Evolutionary conservation across 2,888 invertebrate genomes (phyloP), one percentile per base, ranked within the genome.

Genomic region (Hydrotaea diabolus): DNA sequence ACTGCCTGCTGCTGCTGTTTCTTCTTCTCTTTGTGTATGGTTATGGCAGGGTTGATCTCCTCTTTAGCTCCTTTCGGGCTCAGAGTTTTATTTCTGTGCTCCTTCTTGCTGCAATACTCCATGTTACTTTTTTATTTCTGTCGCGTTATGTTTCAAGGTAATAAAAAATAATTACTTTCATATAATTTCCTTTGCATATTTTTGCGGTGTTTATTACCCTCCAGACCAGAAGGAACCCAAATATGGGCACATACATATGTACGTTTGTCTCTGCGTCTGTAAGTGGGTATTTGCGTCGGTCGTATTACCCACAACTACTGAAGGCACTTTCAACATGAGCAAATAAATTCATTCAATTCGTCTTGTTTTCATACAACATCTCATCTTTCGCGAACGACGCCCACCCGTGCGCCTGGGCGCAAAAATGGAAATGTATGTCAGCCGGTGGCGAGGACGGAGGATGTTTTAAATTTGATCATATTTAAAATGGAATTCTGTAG

Each of bases 161-260:
- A 81, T 81, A 81, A 81, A 80, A 81, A 77, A 80, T 80, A 75
- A 80, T 80, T 80, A 71, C 59, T 71, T 74, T 75, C 15, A 53
- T 75, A 62, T 76, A 75, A 75, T 57, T 75, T 80, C 62, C 80
- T 69, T 80, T 80, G 69, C 49, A 71, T 75, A 75, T 66, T 46
- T 75, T 59, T 71, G 59, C 26, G 75, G 80, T 69, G 59, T 71
- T 73, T 66, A 62, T 75, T 71, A 80, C 71, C 75, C 39, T 71
- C n/a, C 13, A 80, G 71, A 57, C 59, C 17, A 69, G 23, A 36
- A 31, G 15, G 59, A 66, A 43, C 21, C 19, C 46, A 69, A 46
- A 69, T 15, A 36, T 49, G 49, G 49, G 13, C n/a, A n/a, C 13
- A 49, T n/a, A 49, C 3, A 7, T 4, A 31, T 31, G 31, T 31